A percentile compares a stretch with the other conserved stretches of the same genome.
These are phyloP conservation scores for Ophion obscuratus DNA, from an alignment of 2,888 invertebrate genomes.

Conservation along the genomic window DNA sequence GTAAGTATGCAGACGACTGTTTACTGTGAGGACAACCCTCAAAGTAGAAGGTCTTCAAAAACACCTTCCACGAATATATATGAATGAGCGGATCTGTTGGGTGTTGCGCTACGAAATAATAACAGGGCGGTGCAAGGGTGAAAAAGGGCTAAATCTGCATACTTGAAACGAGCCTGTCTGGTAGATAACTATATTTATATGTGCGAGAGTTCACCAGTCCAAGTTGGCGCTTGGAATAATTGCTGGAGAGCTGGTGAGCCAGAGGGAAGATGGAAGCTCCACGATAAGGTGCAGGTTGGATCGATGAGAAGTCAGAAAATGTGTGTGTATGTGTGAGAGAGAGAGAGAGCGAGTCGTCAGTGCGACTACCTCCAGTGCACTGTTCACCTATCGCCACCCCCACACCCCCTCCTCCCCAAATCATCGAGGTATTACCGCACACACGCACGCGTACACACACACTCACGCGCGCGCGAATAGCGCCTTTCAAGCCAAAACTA, in stretches of 20 bases:
- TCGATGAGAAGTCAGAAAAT: conserved; percentile 67
- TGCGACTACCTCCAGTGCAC: conserved; percentile 62
- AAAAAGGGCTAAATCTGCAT: conserved; percentile 59
- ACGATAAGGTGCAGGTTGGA: conserved; percentile 70
- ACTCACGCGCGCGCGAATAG: neutral
- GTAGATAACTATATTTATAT: conserved; percentile 32
- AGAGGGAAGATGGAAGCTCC: conserved; percentile 68
- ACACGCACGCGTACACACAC: neutral
- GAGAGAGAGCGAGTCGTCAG: conserved; percentile 48
- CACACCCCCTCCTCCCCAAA: conserved; percentile 31
- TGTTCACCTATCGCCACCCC: conserved; percentile 47
- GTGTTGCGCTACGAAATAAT: conserved; percentile 26
- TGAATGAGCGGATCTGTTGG: conserved; percentile 30
- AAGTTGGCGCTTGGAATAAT: conserved; percentile 70
- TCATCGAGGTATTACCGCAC: conserved; percentile 27
- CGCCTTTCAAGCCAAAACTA: conserved; percentile 2
- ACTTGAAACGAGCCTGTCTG: conserved; percentile 53
- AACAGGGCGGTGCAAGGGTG: conserved; percentile 36
- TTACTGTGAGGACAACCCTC: too few relatives aligned
- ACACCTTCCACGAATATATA: too few relatives aligned
- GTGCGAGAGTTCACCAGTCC: conserved; percentile 64
- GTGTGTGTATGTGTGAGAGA: conserved; percentile 11
- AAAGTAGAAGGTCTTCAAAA: too few relatives aligned
- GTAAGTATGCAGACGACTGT: too few relatives aligned
- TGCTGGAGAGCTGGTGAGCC: conserved; percentile 64